Evolutionary conservation across 2,888 invertebrate genomes (phyloP).

Genomic region (Drosophila dives): DNA sequence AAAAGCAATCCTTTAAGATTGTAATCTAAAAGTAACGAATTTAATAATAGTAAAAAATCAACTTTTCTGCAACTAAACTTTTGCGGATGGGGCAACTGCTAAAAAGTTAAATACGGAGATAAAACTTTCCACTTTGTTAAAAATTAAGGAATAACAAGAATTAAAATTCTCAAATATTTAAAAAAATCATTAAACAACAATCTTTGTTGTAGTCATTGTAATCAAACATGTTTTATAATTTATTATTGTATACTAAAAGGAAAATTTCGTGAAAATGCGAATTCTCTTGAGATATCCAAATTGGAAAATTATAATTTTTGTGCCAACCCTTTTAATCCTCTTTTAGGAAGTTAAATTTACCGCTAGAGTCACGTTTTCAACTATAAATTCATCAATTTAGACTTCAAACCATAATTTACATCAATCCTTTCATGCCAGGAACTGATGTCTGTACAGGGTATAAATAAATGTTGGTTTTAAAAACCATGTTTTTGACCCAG

Average conservation of each 20-base stretch:
- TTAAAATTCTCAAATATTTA: neutral
- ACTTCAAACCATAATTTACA: neutral
- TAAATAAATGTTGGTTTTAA: conserved; percentile 9
- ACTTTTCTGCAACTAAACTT: neutral
- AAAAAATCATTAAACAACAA: neutral
- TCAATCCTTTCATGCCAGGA: neutral
- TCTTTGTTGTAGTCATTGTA: too few species aligned
- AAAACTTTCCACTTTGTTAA: neutral
- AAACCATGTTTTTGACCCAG: neutral
- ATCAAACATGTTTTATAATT: too few species aligned
- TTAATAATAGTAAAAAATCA: neutral
- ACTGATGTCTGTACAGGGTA: neutral
- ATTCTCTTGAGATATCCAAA: neutral
- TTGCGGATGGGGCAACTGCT: neutral
- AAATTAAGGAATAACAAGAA: neutral
- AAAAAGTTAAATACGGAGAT: neutral
- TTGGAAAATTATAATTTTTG: neutral
- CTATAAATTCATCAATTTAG: neutral
- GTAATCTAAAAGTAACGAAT: neutral
- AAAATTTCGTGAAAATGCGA: neutral
- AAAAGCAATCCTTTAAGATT: neutral
- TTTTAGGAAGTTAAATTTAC: neutral
- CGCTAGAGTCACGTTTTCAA: neutral
- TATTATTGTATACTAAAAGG: too few species aligned
- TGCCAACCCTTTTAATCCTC: neutral